Evolutionary conservation across 2,113 vertebrate genomes (phyloP), one percentile per base, ranked within the genome.

Genomic region (Vireo altiloquus): DNA sequence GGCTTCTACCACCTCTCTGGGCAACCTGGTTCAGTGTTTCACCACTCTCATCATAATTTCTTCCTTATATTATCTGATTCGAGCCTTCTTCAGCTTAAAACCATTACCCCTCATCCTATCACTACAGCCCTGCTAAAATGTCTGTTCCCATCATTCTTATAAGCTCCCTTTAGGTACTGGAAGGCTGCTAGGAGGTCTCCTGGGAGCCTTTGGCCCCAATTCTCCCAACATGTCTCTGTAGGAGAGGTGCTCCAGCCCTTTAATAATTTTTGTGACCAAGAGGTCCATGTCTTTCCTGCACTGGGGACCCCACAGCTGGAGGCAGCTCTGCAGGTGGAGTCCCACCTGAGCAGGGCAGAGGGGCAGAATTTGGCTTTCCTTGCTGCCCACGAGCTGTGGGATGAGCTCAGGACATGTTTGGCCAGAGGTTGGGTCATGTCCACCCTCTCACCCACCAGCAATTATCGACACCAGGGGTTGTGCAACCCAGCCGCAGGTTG

Each of bases 371-470:
- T 14, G 37, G 28, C 47, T 9, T 52, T 1, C 1, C 27, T 33
- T 66, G 40, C 33, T 54, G 28, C 16, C 8, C 30, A 33, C 0
- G 0, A 54, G 31, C 15, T 81, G 40, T 24, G 24, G 35, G 19
- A 52, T 52, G 20, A 78, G 64, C 57, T 68, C 59, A 66, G 59
- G 47, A 42, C 8, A 30, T 1, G 3, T 57, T 9, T 61, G 37
- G 23, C 33, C 14, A 6, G 21, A 57, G 33, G 54, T 35, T 3
- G 8, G 15, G 11, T 50, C 11, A 35, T 12, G 28, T 40, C 28
- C 20, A 77, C 33, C 27, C 49, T 69, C 44, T 63, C 35, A 57
- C 23, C 15, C 33, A 78, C 27, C 37, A 44, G 20, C 5, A 78
- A 15, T 9, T 46, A 40, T 2, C 1, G 0, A n/a, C 31, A 18